Evolutionary conservation across 1,140 invertebrate genomes (phyloP).

Genomic region (Drosophila melanica): DNA sequence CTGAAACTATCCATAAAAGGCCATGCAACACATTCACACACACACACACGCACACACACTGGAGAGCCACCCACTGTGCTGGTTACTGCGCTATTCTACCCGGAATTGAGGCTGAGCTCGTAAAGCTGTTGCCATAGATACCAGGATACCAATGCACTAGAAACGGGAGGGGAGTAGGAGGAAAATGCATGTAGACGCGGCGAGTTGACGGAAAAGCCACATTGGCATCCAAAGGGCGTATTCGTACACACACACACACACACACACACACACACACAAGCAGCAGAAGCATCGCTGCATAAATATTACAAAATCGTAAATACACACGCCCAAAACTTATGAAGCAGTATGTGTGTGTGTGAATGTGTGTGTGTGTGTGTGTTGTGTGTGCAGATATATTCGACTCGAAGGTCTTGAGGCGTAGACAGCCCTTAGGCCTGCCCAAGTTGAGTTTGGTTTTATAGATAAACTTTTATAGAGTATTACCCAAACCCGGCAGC

Average conservation of each 20-base stretch:
- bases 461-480: not conserved
- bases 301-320: conserved; percentile 76
- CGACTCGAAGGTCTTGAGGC: conserved; percentile 4
- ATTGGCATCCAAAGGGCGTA: conserved; percentile 28
- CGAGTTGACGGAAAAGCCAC: conserved; percentile 40
- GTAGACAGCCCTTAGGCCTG: not conserved
- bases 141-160: conserved; percentile 35
- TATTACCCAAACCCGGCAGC: too few species aligned
- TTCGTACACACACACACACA: conserved; percentile 14
- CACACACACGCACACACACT: conserved; percentile 3
- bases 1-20: conserved; percentile 76
- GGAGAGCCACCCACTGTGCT: conserved; percentile 44
- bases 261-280: conserved; percentile 6
- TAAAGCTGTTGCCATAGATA: conserved; percentile 64
- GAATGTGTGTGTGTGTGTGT: conserved; percentile 10
- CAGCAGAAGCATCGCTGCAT: conserved; percentile 54
- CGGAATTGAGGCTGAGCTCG: conserved; percentile 56
- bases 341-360: conserved; percentile 15
- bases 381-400: conserved; percentile 28
- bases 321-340: conserved; percentile 39
- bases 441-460: conserved; percentile 1
- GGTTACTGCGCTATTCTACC: conserved; percentile 8
- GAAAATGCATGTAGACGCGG: not conserved
- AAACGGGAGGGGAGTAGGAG: not conserved
- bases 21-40: conserved; percentile 17